Base-by-base conservation (phyloP, 2,888 invertebrate species). In the Nomada fabriciana region DNA sequence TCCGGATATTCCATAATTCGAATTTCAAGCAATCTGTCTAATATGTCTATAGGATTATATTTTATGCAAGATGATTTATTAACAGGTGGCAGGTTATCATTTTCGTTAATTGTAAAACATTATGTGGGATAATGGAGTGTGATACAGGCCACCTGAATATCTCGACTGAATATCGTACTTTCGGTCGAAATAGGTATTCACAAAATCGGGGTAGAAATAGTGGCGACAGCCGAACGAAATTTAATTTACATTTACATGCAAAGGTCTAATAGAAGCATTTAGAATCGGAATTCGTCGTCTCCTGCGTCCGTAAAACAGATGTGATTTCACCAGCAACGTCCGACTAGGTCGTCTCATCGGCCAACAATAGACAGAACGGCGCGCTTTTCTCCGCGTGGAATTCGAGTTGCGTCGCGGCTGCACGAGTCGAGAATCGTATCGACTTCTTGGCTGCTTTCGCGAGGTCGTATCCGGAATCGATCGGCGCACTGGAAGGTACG, bases 391-490 rank as follows among this genome's bases (percentile, higher is more conserved):
- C 87, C 81, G 67, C 52, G 63, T 83, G 85, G 86, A 88, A 88
- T 88, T 86, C 85, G 69, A 88, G 82, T 74, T 83, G 77, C 80
- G 80, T 78, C 64, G 50, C 59, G 74, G 68, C 36, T 25, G 64
- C 47, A 61, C 57, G 73, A 74, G 25, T 25, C 68, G 72, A 61
- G 77, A 76, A 84, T 82, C 76, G 76, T 80, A 85, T 87, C 87
- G 74, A 70, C 84, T 84, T 80, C 76, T 76, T 78, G 64, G 47
- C 85, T 88, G 88, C 90, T 92, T 91, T 92, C 90, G 89, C 90
- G 85, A 29, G 79, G 70, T 83, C 83, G 88, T 85, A 91, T 91
- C 89, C 91, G 90, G 90, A 90, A 90, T 82, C 88, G 83, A 87
- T 87, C 76, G 86, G 15, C 57, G 23, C 20, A 23, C 57, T 11